Percentiles rank a stretch among this genome's conserved stretches.
Conservation (phyloP, 2,113 vertebrate genomes). For the Bos javanicus region DNA sequence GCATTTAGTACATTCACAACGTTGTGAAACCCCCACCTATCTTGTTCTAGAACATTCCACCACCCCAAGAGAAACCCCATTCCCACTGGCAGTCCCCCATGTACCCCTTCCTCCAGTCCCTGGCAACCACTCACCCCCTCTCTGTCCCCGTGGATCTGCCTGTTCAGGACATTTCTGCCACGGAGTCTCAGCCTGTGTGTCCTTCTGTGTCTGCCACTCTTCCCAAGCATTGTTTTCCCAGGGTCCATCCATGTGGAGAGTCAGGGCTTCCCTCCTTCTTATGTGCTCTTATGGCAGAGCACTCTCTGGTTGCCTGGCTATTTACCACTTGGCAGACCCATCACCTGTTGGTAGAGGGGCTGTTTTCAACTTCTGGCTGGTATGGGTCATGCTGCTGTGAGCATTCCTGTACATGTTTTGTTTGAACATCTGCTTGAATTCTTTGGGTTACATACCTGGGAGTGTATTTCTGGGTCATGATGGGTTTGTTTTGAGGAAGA, state of each 20-base stretch:
- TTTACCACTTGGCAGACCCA: rapidly evolving
- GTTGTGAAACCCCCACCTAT: not conserved
- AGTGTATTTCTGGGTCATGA: not conserved
- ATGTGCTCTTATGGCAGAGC: no score
- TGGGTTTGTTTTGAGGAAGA: not conserved
- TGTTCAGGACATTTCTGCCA: rapidly evolving
- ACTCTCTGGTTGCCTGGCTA: rapidly evolving
- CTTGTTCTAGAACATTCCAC: not conserved
- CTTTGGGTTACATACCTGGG: no score
- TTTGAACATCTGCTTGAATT: not conserved
- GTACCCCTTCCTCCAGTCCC: not conserved
- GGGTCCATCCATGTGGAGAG: rapidly evolving
- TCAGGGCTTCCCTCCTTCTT: not conserved
- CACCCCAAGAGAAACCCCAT: not conserved
- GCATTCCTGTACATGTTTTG: rapidly evolving
- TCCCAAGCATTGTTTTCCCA: rapidly evolving
- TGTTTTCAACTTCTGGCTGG: not conserved
- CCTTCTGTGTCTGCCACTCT: not conserved
- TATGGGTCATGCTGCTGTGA: not conserved
- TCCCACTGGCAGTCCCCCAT: not conserved
- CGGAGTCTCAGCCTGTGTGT: not conserved
- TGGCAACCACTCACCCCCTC: rapidly evolving
- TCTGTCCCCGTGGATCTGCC: not conserved
- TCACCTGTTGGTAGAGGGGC: rapidly evolving
- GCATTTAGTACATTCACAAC: not conserved